Evolutionary conservation across 2,888 invertebrate species (phyloP).

Genomic region (Heterodera filipjevi): DNA sequence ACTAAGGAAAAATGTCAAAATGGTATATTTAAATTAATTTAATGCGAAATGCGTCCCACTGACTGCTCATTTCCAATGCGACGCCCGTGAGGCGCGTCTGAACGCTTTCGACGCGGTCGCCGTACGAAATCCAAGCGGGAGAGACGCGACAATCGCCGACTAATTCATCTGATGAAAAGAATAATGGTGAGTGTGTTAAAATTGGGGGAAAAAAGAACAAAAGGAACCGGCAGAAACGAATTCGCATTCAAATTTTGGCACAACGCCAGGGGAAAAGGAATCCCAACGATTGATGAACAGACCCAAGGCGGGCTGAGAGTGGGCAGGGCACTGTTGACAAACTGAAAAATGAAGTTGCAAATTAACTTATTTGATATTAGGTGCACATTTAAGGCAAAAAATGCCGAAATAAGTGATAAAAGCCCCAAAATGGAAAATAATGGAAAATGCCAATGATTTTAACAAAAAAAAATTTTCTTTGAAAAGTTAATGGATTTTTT

Average conservation of each 20-base stretch:
- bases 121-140: constrained; percentile 69
- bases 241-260: constrained; percentile 66
- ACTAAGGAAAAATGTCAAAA: constrained; percentile 24
- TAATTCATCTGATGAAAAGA: not conserved
- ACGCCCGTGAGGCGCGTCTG: constrained; percentile 69
- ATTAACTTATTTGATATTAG: too few species aligned
- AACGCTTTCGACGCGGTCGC: constrained; percentile 69
- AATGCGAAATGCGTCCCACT: not conserved
- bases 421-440: too few species aligned
- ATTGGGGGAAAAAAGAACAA: not conserved
- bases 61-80: constrained; percentile 67
- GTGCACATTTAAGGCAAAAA: too few species aligned
- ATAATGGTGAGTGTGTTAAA: not conserved
- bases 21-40: not conserved
- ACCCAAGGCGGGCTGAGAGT: constrained; percentile 70
- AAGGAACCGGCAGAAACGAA: constrained; percentile 57
- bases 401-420: too few species aligned
- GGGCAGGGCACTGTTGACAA: constrained; percentile 67
- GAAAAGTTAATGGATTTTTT: too few species aligned
- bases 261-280: constrained; percentile 67
- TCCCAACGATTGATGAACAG: constrained; percentile 69
- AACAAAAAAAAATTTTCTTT: too few species aligned
- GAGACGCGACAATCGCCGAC: constrained; percentile 64
- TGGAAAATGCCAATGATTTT: too few species aligned
- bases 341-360: too few species aligned